Percentiles rank a stretch among this genome's conserved stretches.
These are phyloP conservation scores for Helicoverpa assulta DNA, from an alignment of 2,888 invertebrate species.

Conservation along the genomic window DNA sequence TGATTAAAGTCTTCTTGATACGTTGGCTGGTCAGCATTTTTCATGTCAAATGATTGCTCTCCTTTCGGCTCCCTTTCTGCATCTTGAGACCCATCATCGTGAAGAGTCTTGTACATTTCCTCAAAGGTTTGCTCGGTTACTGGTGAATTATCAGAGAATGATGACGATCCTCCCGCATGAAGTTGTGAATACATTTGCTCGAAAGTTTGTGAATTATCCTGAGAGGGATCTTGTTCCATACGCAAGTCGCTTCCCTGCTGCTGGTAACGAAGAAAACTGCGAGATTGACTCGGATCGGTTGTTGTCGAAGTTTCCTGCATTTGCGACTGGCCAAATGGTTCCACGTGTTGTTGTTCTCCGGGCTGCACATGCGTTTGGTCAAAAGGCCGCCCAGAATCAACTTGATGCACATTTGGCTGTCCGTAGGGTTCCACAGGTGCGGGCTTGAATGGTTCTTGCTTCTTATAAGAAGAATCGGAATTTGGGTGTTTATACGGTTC, in stretches of 20 bases:
- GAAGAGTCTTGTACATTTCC: slow-evolving; percentile 41
- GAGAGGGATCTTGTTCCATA: not conserved
- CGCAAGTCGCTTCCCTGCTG: not conserved
- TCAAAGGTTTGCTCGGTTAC: slow-evolving; percentile 46
- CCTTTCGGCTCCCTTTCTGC: slow-evolving; percentile 1
- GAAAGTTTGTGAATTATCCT: slow-evolving; percentile 25
- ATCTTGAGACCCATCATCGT: slow-evolving; percentile 21
- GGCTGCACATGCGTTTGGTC: not conserved
- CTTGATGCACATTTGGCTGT: slow-evolving; percentile 1
- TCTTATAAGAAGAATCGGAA: not conserved
- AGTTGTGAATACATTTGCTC: slow-evolving; percentile 43
- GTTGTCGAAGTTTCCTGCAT: not conserved
- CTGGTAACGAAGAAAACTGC: not conserved
- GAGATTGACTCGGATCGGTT: not conserved
- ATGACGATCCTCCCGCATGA: slow-evolving; percentile 5
- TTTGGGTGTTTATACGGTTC: slow-evolving; percentile 12
- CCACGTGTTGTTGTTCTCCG: not conserved
- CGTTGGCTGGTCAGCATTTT: not conserved
- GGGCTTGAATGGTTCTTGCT: slow-evolving; percentile 1
- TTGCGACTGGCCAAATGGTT: not conserved
- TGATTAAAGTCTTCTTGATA: not conserved
- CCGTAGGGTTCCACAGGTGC: not conserved
- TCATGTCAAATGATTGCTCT: not conserved
- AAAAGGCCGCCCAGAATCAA: not conserved
- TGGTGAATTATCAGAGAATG: not conserved